A percentile compares a stretch with the other conserved stretches of the same genome.
Conservation (phyloP, 2,797 vertebrate species). For the Thamnophis elegans region DNA sequence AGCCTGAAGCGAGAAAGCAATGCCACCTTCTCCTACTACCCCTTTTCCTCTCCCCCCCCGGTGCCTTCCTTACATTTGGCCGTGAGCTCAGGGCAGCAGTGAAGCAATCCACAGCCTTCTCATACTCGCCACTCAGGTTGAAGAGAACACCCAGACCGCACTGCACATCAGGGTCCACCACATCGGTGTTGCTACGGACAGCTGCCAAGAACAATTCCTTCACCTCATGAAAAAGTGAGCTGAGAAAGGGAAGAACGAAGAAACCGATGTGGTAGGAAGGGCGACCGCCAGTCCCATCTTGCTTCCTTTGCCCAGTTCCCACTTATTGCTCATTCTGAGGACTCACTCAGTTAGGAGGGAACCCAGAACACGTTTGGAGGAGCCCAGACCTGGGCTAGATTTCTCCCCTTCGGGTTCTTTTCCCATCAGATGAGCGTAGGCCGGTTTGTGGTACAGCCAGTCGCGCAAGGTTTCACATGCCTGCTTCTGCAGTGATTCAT, state of each 20-base stretch:
- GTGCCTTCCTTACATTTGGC: slow-evolving; percentile 70
- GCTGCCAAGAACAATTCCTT: slow-evolving; percentile 89
- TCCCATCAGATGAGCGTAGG: slow-evolving; percentile 82
- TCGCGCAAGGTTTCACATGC: slow-evolving; percentile 93
- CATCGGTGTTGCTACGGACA: slow-evolving; percentile 82
- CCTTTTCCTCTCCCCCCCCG: slow-evolving; percentile 55
- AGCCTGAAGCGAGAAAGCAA: background rate
- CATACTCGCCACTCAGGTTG: slow-evolving; percentile 95
- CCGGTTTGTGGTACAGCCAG: slow-evolving; percentile 90
- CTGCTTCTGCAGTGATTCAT: slow-evolving; percentile 95
- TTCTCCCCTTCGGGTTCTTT: slow-evolving; percentile 61
- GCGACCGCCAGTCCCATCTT: too few species aligned
- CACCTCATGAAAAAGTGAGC: slow-evolving; percentile 90
- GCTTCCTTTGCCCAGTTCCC: background rate
- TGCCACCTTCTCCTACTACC: background rate
- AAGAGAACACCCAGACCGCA: slow-evolving; percentile 97
- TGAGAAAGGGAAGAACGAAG: slow-evolving; percentile 54
- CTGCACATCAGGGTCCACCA: slow-evolving; percentile 94
- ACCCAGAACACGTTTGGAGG: slow-evolving; percentile 80
- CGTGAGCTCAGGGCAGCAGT: slow-evolving; percentile 81
- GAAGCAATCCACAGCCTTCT: slow-evolving; percentile 98
- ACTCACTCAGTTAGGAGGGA: slow-evolving; percentile 94
- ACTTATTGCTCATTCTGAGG: background rate
- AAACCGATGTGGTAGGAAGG: accelerated
- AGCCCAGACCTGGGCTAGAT: slow-evolving; percentile 58